phyloP scores from a whole-genome alignment of 2,888 invertebrate genomes.

The Agapostemon virescens region DNA sequence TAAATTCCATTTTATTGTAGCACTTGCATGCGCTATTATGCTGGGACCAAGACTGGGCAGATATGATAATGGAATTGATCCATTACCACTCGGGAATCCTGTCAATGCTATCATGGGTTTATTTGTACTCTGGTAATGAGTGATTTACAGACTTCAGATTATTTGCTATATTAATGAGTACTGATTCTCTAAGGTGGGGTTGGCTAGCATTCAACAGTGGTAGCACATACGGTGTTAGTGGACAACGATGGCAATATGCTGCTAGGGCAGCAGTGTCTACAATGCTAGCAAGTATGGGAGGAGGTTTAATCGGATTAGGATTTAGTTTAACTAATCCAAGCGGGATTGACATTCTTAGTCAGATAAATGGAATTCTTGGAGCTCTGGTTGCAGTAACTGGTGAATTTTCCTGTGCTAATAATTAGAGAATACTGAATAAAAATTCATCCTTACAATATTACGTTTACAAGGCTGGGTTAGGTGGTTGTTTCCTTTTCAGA shows the following conservation, averaged over 20 bases:
- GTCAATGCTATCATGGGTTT: conserved; percentile 95
- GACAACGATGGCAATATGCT: conserved; percentile 94
- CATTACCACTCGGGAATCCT: conserved; percentile 91
- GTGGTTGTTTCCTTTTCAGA: conserved; percentile 92
- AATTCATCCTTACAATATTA: background rate
- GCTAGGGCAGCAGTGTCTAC: conserved; percentile 94
- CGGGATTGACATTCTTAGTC: conserved; percentile 90
- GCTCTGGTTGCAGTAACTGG: conserved; percentile 93
- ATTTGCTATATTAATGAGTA: conserved; percentile 14
- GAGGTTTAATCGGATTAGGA: conserved; percentile 87
- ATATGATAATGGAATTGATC: conserved; percentile 88
- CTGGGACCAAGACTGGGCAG: conserved; percentile 93
- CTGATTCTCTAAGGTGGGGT: conserved; percentile 85
- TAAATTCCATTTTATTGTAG: conserved; percentile 81
- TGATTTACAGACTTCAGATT: background rate
- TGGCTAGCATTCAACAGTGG: conserved; percentile 98
- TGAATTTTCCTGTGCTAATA: conserved; percentile 67
- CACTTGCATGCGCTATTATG: conserved; percentile 94
- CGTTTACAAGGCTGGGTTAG: conserved; percentile 74
- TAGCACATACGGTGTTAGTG: conserved; percentile 91
- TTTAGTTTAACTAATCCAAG: conserved; percentile 84
- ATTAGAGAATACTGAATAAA: background rate
- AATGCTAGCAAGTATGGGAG: conserved; percentile 94
- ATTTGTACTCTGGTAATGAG: conserved; percentile 89
- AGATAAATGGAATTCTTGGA: conserved; percentile 94